phyloP scores from a whole-genome alignment of 2,888 invertebrate species.

The Pycnomerus fuliginosus region DNA sequence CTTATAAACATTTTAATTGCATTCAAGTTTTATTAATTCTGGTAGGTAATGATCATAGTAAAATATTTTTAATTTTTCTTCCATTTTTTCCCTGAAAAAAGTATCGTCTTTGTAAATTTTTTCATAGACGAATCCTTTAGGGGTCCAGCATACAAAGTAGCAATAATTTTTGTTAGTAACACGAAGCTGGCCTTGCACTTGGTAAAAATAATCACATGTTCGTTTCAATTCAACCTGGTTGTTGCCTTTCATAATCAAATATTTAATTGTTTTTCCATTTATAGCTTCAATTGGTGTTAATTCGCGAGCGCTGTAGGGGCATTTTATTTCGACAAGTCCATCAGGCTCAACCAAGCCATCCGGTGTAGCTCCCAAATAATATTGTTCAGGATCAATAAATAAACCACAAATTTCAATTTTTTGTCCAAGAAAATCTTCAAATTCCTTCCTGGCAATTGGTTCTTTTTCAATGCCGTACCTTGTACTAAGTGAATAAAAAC shows the following conservation, averaged over 20 bases:
- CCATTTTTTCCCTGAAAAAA: neutral
- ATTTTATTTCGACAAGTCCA: slow-evolving; percentile 15
- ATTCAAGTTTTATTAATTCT: neutral
- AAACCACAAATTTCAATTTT: slow-evolving; percentile 1
- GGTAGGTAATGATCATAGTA: neutral
- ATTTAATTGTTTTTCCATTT: neutral
- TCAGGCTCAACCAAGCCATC: slow-evolving; percentile 14
- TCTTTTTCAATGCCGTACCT: slow-evolving; percentile 2
- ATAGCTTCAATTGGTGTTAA: slow-evolving; percentile 2
- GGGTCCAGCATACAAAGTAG: neutral
- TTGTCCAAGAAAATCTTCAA: slow-evolving; percentile 1
- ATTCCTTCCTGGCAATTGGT: slow-evolving; percentile 1
- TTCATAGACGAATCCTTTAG: neutral
- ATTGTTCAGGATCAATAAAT: slow-evolving; percentile 1
- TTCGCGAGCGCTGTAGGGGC: slow-evolving; percentile 5
- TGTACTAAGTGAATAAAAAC: slow-evolving; percentile 1
- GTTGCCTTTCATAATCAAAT: neutral
- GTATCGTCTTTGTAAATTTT: neutral
- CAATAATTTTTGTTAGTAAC: neutral
- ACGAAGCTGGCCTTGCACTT: neutral
- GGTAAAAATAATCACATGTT: neutral
- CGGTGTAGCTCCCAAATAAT: slow-evolving; percentile 11
- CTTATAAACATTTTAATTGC: too few relatives aligned
- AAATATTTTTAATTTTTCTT: neutral
- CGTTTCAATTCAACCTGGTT: neutral